Evolutionary conservation across 2,113 vertebrate species (phyloP), one percentile per base, ranked within the genome.

Genomic region (Dasyurus viverrinus): DNA sequence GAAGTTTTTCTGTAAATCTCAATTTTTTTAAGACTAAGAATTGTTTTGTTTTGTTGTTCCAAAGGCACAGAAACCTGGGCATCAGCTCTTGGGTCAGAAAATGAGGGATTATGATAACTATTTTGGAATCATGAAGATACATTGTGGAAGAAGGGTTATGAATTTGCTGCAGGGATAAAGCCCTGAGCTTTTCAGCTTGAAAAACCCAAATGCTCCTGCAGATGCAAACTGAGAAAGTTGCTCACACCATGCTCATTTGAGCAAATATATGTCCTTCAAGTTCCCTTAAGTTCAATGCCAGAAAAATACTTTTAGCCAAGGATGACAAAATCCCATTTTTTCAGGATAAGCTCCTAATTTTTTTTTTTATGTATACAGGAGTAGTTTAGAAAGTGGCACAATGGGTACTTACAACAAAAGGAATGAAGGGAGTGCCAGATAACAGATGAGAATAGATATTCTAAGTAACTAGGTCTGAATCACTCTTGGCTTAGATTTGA

Each of bases 231-330:
- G 19, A 48, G 26, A 8, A 52, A 94, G 68, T 47, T 92, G 55
- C 76, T 54, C 48, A 95, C 1, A 53, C 54, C 24, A 48, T 96
- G 89, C n/a, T 76, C 54, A 5, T n/a, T 9, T 14, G 26, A 94
- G 53, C 93, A 94, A 53, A 96, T 57, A 25, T 24, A 47, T 8
- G 53, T 14, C 36, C 14, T 10, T 50, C 68, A 53, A 50, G 27
- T 22, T 53, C 76, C 50, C 96, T 90, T 94, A 93, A 26, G 54
- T 92, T 52, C 5, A 36, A 54, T 54, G 57, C 36, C 76, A 97
- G 94, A 95, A 93, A 93, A 93, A 60, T 0, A 4, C 36, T 48
- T 47, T 90, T 91, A 84, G 27, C 50, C 91, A 90, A 96, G 95
- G 84, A 92, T 96, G 92, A 53, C 2, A 89, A 60, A 46, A 22